A percentile compares a stretch with the other conserved stretches of the same genome.
phyloP scores from a whole-genome alignment of 1,140 invertebrate genomes.

The Lerema accius region DNA sequence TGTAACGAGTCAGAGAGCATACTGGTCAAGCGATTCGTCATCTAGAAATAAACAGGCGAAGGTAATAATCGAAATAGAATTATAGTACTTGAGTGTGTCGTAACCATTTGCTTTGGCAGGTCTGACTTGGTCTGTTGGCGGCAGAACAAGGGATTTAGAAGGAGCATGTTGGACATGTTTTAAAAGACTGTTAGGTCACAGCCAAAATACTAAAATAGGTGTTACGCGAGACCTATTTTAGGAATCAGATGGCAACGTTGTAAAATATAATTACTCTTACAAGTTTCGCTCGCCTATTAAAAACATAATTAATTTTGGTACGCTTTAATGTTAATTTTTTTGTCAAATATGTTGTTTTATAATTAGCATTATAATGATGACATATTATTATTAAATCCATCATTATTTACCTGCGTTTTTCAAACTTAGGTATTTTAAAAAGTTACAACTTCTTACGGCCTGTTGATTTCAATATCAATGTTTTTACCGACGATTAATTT shows the following conservation, averaged over 20 bases:
- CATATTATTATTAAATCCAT: too few relatives aligned
- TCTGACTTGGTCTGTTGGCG: slow-evolving; percentile 54
- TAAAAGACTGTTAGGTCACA: slow-evolving; percentile 36
- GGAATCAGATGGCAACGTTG: neutral
- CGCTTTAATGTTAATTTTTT: too few relatives aligned
- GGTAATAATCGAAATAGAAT: slow-evolving; percentile 81
- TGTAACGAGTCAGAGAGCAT: slow-evolving; percentile 63
- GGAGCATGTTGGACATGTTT: slow-evolving; percentile 50
- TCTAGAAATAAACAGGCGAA: slow-evolving; percentile 78
- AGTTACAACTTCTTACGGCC: too few relatives aligned
- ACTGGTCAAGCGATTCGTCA: slow-evolving; percentile 72
- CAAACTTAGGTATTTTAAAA: too few relatives aligned
- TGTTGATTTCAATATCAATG: too few relatives aligned
- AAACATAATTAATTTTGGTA: too few relatives aligned
- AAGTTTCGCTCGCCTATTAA: too few relatives aligned
- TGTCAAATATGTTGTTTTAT: too few relatives aligned
- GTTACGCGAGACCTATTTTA: slow-evolving; percentile 24
- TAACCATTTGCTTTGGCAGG: slow-evolving; percentile 75
- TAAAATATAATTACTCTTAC: slow-evolving; percentile 8
- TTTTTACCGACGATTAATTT: too few relatives aligned
- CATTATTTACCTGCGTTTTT: too few relatives aligned
- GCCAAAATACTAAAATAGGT: slow-evolving; percentile 39
- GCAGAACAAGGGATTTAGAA: slow-evolving; percentile 55
- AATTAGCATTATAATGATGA: too few relatives aligned
- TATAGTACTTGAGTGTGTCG: slow-evolving; percentile 73